These are phyloP conservation scores for Oxyruncus cristatus DNA, from an alignment of 2,113 vertebrate genomes.

Conservation along the genomic window DNA sequence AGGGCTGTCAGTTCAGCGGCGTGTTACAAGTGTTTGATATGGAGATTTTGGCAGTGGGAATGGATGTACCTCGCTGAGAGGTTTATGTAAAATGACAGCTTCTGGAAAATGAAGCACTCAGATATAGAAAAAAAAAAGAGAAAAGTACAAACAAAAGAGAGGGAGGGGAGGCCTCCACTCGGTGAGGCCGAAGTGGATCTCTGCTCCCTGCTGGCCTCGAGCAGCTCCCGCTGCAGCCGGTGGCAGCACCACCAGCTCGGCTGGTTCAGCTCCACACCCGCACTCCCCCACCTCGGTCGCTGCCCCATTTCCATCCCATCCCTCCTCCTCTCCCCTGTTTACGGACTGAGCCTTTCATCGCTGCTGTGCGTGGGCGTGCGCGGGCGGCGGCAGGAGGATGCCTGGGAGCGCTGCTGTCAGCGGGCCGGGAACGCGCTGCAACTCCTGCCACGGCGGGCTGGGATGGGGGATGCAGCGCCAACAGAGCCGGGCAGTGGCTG, in stretches of 20 bases:
- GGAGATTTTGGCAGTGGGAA: constrained; percentile 72
- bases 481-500: accelerated
- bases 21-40: constrained; percentile 70
- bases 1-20: constrained; percentile 65
- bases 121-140: constrained; percentile 8
- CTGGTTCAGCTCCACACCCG: not conserved
- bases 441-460: not conserved
- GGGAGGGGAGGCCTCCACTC: not conserved
- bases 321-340: not conserved
- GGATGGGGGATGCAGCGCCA: accelerated
- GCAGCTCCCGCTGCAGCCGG: not conserved
- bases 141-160: constrained; percentile 21
- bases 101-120: constrained; percentile 72
- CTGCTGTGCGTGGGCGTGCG: not conserved
- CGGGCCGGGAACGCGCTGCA: not conserved
- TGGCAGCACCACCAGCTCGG: not conserved
- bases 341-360: not conserved
- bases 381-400: not conserved
- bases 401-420: not conserved
- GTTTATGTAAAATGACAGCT: constrained; percentile 78
- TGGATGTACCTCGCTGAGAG: constrained; percentile 68
- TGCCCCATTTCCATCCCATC: not conserved
- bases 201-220: not conserved
- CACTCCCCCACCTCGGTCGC: not conserved
- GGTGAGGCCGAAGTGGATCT: not conserved